phyloP scores from a whole-genome alignment of 2,888 invertebrate genomes.

The Sinelater perroti region DNA sequence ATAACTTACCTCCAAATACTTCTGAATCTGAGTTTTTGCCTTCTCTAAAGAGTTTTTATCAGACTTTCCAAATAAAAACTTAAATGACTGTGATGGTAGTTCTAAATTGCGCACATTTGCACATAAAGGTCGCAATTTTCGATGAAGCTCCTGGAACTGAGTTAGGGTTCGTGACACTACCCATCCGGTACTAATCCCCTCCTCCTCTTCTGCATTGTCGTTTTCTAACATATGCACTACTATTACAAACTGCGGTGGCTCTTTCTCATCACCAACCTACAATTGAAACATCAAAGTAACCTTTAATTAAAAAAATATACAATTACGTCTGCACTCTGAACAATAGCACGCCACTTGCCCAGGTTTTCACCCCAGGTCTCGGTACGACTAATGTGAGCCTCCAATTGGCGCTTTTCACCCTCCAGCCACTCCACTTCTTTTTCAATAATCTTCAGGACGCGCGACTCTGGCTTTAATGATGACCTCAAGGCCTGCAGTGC shows the following conservation, averaged over 20 bases:
- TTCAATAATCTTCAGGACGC: constrained; percentile 79
- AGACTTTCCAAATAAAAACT: constrained; percentile 83
- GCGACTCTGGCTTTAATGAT: constrained; percentile 85
- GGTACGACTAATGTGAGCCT: constrained; percentile 85
- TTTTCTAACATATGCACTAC: constrained; percentile 80
- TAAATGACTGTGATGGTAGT: constrained; percentile 82
- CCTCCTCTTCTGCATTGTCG: constrained; percentile 64
- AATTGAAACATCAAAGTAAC: constrained; percentile 1
- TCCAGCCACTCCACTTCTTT: constrained; percentile 86
- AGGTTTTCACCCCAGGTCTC: constrained; percentile 91
- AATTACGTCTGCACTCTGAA: constrained; percentile 81
- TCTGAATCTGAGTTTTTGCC: constrained; percentile 83
- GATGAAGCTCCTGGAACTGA: constrained; percentile 80
- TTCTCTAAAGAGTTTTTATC: constrained; percentile 83
- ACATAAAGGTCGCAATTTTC: constrained; percentile 83
- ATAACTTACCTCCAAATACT: constrained; percentile 80
- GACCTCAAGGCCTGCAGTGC: constrained; percentile 83
- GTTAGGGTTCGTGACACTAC: constrained; percentile 70
- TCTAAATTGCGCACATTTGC: constrained; percentile 83
- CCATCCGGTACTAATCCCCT: constrained; percentile 72
- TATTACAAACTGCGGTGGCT: constrained; percentile 75
- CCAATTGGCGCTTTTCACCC: constrained; percentile 80
- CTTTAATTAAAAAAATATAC: not conserved
- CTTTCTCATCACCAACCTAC: constrained; percentile 62
- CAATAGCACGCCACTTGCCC: constrained; percentile 86